These are phyloP conservation scores for Masnerella sp. DNA, from an alignment of 2,888 invertebrate species.

Conservation along the genomic window DNA sequence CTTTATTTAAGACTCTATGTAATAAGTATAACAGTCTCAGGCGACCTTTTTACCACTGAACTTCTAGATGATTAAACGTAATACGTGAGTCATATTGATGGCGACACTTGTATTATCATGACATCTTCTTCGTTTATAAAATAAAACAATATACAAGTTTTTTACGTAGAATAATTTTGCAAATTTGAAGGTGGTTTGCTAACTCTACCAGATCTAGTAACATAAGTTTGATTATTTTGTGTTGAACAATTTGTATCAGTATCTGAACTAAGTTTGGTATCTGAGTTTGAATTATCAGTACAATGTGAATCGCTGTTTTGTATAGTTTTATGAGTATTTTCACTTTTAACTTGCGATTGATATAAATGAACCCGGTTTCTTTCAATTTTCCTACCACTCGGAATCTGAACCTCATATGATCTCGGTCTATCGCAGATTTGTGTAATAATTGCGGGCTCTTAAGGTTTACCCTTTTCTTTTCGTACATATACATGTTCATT, in stretches of 20 bases:
- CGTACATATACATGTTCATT: constrained; percentile 44
- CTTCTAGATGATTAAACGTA: no score
- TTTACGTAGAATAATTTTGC: neutral
- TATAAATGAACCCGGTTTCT: constrained; percentile 28
- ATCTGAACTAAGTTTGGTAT: neutral
- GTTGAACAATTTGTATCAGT: neutral
- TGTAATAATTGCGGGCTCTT: constrained; percentile 7
- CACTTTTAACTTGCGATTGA: neutral
- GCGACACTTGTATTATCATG: constrained; percentile 1
- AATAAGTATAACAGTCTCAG: no score
- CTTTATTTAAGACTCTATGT: no score
- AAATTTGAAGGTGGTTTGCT: constrained; percentile 8
- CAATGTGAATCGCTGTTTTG: neutral
- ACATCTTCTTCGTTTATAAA: constrained; percentile 2
- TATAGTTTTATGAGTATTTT: neutral
- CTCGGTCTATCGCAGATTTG: constrained; percentile 26
- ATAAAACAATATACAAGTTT: neutral
- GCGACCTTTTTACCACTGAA: no score
- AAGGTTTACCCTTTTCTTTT: constrained; percentile 3
- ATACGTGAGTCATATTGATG: neutral
- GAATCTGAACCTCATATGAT: constrained; percentile 28
- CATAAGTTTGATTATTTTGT: constrained; percentile 7
- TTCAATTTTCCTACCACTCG: constrained; percentile 20
- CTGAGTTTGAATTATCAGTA: neutral
- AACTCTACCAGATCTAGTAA: constrained; percentile 17